Conservation (phyloP, 2,113 vertebrate genomes). For the Corythornis vintsioides region DNA sequence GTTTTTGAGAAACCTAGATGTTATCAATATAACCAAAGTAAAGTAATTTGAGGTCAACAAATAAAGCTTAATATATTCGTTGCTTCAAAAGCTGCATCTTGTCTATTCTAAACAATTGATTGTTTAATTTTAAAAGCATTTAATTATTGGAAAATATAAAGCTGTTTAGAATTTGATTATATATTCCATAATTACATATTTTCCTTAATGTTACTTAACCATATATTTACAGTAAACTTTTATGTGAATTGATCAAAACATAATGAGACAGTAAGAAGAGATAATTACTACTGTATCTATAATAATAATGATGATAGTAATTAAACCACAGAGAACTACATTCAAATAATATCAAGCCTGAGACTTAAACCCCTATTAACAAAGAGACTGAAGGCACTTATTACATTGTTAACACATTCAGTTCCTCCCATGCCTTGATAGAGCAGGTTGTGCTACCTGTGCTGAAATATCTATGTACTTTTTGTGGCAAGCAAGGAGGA, state of each 20-base stretch:
- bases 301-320: conserved; percentile 82
- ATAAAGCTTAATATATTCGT: conserved; percentile 68
- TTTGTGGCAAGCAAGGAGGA: neutral
- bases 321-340: conserved; percentile 75
- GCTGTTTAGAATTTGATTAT: conserved; percentile 77
- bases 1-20: conserved; percentile 80
- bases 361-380: conserved; percentile 67
- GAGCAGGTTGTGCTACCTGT: neutral
- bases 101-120: conserved; percentile 62
- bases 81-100: conserved; percentile 46
- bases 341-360: conserved; percentile 68
- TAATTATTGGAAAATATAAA: conserved; percentile 67
- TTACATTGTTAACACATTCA: neutral
- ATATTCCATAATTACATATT: conserved; percentile 80
- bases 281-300: conserved; percentile 79
- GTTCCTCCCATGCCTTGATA: fast-evolving
- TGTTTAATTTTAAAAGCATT: conserved; percentile 67
- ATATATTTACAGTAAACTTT: conserved; percentile 83
- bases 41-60: conserved; percentile 80
- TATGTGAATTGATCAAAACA: conserved; percentile 82
- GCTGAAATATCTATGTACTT: neutral
- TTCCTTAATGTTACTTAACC: conserved; percentile 80
- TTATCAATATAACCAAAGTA: conserved; percentile 80
- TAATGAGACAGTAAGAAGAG: conserved; percentile 79
- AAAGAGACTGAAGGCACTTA: conserved; percentile 41